These are phyloP conservation scores for Trichonephila clavipes DNA, from an alignment of 1,140 invertebrate species.

Conservation along the genomic window DNA sequence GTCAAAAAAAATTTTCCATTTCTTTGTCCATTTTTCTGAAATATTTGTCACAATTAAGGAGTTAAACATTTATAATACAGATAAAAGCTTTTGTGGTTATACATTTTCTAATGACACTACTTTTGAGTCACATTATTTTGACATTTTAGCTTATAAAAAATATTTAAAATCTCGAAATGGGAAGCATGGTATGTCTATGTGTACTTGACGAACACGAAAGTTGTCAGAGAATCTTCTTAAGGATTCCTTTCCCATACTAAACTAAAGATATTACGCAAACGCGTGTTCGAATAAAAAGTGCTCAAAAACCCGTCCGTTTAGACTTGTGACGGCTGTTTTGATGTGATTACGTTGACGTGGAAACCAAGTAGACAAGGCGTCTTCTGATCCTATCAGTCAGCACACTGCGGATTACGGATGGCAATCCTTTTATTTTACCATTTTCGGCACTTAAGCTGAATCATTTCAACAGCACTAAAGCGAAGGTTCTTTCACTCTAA, in stretches of 20 bases:
- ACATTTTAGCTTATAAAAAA: no score
- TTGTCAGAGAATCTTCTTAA: conserved; percentile 63
- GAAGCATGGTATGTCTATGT: not conserved
- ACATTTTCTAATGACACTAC: no score
- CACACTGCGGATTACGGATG: conserved; percentile 65
- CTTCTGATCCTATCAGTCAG: conserved; percentile 75
- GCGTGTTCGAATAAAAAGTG: conserved; percentile 70
- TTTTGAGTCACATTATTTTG: no score
- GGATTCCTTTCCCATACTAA: conserved; percentile 6
- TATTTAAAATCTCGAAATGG: no score
- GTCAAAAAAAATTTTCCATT: no score
- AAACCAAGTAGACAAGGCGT: conserved; percentile 75
- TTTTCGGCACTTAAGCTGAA: conserved; percentile 76
- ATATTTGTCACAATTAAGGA: no score
- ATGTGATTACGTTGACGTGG: conserved; percentile 74
- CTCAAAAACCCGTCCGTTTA: conserved; percentile 50
- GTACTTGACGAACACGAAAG: conserved; percentile 47
- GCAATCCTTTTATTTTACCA: conserved; percentile 76
- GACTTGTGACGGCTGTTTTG: conserved; percentile 62
- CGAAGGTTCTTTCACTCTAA: conserved; percentile 24
- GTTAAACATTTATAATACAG: no score
- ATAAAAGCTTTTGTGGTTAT: no score
- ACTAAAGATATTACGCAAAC: conserved; percentile 71
- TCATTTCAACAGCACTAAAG: conserved; percentile 71
- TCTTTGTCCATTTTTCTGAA: no score